These are phyloP conservation scores for Augochlorella aurata DNA, from an alignment of 2,888 invertebrate genomes.

Conservation along the genomic window DNA sequence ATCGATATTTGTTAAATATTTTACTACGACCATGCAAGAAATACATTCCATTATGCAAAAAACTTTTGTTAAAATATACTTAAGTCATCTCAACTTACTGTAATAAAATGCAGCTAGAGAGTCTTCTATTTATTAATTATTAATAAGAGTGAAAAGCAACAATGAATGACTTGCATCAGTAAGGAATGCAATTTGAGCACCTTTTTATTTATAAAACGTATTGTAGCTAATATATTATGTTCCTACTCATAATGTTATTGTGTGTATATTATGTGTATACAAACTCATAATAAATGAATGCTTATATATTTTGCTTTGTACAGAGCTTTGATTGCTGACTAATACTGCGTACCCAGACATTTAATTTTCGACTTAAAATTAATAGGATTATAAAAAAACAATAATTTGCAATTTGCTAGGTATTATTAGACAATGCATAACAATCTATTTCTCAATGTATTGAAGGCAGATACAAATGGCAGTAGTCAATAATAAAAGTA, in stretches of 20 bases:
- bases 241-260: conserved; percentile 67
- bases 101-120: conserved; percentile 31
- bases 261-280: conserved; percentile 72
- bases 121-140: conserved; percentile 49
- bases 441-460: conserved; percentile 12
- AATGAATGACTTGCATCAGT: conserved; percentile 38
- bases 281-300: conserved; percentile 69
- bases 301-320: conserved; percentile 62
- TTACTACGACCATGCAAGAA: conserved; percentile 25
- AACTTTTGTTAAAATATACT: conserved; percentile 29
- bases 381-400: background rate
- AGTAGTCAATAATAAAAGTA: background rate
- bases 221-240: conserved; percentile 65
- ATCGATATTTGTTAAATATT: conserved; percentile 25
- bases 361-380: background rate
- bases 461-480: background rate
- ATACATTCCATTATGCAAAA: conserved; percentile 43
- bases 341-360: background rate
- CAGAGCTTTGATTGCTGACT: conserved; percentile 10
- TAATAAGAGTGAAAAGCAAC: conserved; percentile 31
- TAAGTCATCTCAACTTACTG: conserved; percentile 33
- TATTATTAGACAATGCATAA: background rate
- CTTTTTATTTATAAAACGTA: conserved; percentile 59
- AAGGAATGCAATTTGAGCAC: conserved; percentile 42
- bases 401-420: conserved; percentile 10